A percentile compares a stretch with the other conserved stretches of the same genome.
Evolutionary conservation across 2,797 vertebrate species (phyloP).

Genomic region (Margarornis squamiger): DNA sequence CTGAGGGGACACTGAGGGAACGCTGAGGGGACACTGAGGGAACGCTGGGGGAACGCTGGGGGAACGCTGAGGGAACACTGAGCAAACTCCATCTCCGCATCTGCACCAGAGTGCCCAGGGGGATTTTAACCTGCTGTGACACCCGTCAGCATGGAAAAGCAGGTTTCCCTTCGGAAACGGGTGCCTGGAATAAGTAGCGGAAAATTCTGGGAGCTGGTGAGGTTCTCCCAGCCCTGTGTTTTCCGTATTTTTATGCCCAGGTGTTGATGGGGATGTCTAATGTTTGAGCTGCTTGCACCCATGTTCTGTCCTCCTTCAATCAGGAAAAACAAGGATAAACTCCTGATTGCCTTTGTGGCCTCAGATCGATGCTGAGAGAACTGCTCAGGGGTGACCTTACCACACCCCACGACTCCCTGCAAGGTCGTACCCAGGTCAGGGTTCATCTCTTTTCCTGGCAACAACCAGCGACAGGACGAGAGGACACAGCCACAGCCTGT

Average conservation of each 20-base stretch:
- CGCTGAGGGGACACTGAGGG: no score
- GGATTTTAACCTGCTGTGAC: background rate
- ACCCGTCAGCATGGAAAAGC: rapidly evolving
- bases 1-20: no score
- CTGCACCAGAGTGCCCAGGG: no score
- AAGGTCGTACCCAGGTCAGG: background rate
- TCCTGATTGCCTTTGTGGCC: background rate
- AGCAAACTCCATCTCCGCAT: no score
- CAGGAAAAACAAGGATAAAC: background rate
- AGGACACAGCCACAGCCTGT: background rate
- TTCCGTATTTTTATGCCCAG: rapidly evolving
- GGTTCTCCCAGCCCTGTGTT: rapidly evolving
- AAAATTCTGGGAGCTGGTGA: background rate
- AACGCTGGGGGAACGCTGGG: no score
- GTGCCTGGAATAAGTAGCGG: background rate
- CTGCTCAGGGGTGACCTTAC: background rate
- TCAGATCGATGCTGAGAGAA: background rate
- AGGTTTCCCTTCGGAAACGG: background rate
- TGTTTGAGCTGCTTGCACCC: no score
- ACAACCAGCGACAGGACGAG: background rate
- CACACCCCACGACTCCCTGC: background rate
- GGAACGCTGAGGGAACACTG: no score
- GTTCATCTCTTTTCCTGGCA: background rate
- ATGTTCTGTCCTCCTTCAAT: background rate
- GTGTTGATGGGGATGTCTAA: background rate